Evolutionary conservation across 2,888 invertebrate species (phyloP), one percentile per base, ranked within the genome.

Genomic region (Spilarctia lutea): DNA sequence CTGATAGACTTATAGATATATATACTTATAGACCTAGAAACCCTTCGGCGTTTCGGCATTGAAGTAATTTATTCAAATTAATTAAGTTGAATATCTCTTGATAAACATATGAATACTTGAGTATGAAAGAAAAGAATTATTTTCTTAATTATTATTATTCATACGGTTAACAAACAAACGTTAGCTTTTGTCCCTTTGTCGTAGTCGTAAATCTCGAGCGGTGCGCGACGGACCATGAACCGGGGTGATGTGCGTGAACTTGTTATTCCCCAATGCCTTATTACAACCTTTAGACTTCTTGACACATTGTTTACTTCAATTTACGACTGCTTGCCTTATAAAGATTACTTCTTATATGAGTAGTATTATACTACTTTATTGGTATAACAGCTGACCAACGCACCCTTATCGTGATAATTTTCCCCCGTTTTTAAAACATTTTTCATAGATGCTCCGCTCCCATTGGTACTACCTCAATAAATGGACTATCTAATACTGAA

Each of bases 201-300:
- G 10, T 18, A 71, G 33, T n/a, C 65, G 65, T n/a, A 65, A 71
- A 71, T 71, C 24, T 35, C 45, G 63, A 45, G 1, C 35, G 63
- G 39, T 39, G 63, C 4, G 11, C 35, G 63, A 18, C 71, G 63
- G 20, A 71, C 63, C 71, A 30, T 63, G 71, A 71, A 71, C 42
- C 30, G 30, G 30, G n/a, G 63, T 42, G 63, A 63, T n/a, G 63
- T 45, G 42, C 63, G 42, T 63, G 42, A 71, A 63, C 24, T 20
- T 45, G 63, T 30, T 63, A 27, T 52, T 42, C 39, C 30, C 42
- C 45, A 52, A 35, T 35, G 52, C 63, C 71, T 71, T 20, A 45
- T 63, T 71, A 71, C 63, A 30, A 42, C 42, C 63, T 71, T 13
- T 11, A 63, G 20, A 11, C 27, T 63, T 71, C 24, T 63, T 71